Conservation (phyloP, 2,888 invertebrate genomes). For the Hyposoter dolosus region DNA sequence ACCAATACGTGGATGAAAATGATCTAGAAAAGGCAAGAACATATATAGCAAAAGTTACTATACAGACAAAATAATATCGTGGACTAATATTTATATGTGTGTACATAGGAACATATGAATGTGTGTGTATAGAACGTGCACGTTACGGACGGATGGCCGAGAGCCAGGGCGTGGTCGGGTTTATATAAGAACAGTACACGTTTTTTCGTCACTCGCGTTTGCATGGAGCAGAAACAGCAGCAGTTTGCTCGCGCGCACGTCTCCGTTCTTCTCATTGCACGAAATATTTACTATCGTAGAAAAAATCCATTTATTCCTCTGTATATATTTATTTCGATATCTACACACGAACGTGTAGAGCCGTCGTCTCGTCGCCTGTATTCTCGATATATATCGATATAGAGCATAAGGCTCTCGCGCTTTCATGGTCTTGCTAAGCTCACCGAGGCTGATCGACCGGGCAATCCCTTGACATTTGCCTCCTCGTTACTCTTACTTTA, state of each 20-base stretch:
- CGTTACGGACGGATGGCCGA: conserved; percentile 72
- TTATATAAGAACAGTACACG: conserved; percentile 82
- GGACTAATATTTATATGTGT: conserved; percentile 30
- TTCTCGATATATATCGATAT: conserved; percentile 43
- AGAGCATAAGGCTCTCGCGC: conserved; percentile 78
- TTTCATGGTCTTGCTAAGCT: conserved; percentile 74
- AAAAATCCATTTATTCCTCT: not conserved
- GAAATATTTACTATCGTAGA: conserved; percentile 24
- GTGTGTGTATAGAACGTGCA: conserved; percentile 41
- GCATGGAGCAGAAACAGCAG: conserved; percentile 54
- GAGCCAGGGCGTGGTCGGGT: conserved; percentile 82
- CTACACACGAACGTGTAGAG: not conserved
- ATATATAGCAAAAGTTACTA: conserved; percentile 31
- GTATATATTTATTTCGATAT: not conserved
- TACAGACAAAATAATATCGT: conserved; percentile 27
- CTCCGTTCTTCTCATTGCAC: conserved; percentile 27
- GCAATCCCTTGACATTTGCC: conserved; percentile 77
- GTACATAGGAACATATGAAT: conserved; percentile 20
- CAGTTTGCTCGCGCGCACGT: conserved; percentile 51
- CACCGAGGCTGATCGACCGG: conserved; percentile 71
- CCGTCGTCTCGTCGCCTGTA: conserved; percentile 44
- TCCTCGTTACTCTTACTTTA: conserved; percentile 67
- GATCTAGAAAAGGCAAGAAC: conserved; percentile 18
- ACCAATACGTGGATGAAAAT: conserved; percentile 18
- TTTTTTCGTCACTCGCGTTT: conserved; percentile 82